Evolutionary conservation across 2,888 invertebrate genomes (phyloP).

Genomic region (Synergus gifuensis): DNA sequence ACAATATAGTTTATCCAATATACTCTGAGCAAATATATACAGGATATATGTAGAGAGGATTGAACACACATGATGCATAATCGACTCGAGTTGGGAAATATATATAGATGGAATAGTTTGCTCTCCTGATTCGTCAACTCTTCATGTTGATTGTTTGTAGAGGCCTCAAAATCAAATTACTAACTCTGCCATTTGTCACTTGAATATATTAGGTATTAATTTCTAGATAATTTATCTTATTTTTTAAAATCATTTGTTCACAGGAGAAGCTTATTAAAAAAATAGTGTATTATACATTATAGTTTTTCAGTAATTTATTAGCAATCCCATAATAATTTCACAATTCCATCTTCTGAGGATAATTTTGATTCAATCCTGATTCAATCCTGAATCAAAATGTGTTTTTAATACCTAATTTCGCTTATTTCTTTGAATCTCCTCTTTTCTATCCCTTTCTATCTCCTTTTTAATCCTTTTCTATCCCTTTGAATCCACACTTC

Average conservation of each 20-base stretch:
- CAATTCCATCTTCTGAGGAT: no score
- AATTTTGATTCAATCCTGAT: no score
- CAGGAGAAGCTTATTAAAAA: not conserved
- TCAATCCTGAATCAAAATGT: no score
- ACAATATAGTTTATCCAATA: not conserved
- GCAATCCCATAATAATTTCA: not conserved
- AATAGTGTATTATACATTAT: no score
- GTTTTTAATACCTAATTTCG: no score
- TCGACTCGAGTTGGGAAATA: slow-evolving; percentile 3
- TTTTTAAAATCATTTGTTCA: not conserved
- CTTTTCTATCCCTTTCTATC: no score
- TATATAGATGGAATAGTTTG: not conserved
- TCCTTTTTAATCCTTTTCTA: no score
- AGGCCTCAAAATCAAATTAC: not conserved
- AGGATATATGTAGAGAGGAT: not conserved
- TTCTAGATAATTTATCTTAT: not conserved
- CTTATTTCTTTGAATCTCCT: no score
- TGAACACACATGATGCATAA: not conserved
- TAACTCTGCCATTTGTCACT: not conserved
- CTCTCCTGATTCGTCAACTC: not conserved
- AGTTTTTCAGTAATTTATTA: not conserved
- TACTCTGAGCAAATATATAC: not conserved
- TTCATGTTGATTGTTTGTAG: not conserved
- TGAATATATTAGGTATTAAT: not conserved
- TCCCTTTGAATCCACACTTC: no score